These are phyloP conservation scores for Morinoia aosen DNA, from an alignment of 2,888 invertebrate species.

Conservation along the genomic window DNA sequence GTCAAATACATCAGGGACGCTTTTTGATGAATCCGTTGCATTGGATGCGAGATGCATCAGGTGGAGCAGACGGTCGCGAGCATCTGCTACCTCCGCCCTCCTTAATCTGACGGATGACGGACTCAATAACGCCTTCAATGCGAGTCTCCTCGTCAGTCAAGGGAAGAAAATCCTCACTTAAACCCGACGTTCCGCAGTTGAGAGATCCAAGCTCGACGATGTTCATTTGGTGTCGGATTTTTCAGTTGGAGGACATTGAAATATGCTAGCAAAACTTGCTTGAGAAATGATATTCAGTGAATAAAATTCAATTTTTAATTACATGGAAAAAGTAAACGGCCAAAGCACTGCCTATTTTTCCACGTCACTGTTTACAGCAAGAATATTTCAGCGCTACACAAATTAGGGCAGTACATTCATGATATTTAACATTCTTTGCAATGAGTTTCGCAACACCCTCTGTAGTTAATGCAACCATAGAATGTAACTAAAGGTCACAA, in stretches of 20 bases:
- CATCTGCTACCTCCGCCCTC: background rate
- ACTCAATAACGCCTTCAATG: background rate
- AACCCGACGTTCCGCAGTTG: background rate
- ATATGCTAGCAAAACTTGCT: background rate
- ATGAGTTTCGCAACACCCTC: no score
- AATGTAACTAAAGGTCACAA: no score
- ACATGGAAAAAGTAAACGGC: background rate
- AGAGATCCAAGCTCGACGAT: background rate
- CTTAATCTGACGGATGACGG: background rate
- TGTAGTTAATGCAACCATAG: no score
- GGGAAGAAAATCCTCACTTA: background rate
- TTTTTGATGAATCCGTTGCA: background rate
- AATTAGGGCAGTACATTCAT: no score
- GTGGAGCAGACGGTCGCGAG: background rate
- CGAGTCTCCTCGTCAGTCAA: background rate
- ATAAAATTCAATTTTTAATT: background rate
- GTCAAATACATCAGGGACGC: background rate
- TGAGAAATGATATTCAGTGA: background rate
- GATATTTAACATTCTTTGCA: no score
- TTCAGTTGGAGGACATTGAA: background rate
- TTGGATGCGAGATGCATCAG: background rate
- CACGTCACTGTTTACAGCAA: no score
- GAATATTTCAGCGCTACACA: no score
- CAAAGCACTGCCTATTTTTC: no score
- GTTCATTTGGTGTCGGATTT: background rate